Base-by-base conservation (phyloP, 2,888 invertebrate species). In the Tetanocera ferruginea region DNA sequence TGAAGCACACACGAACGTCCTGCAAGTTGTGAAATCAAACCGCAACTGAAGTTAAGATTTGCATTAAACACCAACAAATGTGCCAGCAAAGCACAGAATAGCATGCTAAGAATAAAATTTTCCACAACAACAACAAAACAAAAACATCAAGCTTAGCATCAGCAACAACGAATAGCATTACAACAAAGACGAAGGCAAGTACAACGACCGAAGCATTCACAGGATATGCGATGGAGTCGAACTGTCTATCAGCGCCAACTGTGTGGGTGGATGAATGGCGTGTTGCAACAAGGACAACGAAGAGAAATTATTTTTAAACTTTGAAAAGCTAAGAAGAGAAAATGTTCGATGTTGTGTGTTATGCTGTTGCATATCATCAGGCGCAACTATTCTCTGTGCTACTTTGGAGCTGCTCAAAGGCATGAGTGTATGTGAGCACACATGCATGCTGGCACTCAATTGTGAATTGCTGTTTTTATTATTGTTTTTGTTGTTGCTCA, bases 41-140 rank as follows among this genome's bases (percentile, higher is more conserved):
- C 87, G 88, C 88, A 88, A 88, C 88, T 88, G 88, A 88, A 83
- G 80, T 73, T 79, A 77, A 76, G 74, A 80, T 79, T 74, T 66
- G 78, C 74, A 52, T 70, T 69, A 77, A 73, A 51, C 60, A 37
- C 43, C 66, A 66, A 28, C 64, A 74, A 51, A 51, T 43, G 19
- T 23, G 19, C 67, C 9, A 67, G 14, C n/a, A 19, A 67, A 43
- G 17, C 14, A 43, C 25, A 83, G 82, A 81, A 82, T 82, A n/a
- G 80, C 80, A 78, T 2, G 43, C 6, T 19, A 11, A 19, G 43
- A 67, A 67, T n/a, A 23, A 37, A 17, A 31, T 37, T 19, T 19
- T 5, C 72, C 17, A 31, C 23, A 57, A 37, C 57, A 57, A 60
- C 72, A 57, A 37, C 19, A 28, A 37, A 43, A n/a, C 19, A 31